Evolutionary conservation across 2,797 vertebrate genomes (phyloP).

Genomic region (Ctenosaura bakeri): DNA sequence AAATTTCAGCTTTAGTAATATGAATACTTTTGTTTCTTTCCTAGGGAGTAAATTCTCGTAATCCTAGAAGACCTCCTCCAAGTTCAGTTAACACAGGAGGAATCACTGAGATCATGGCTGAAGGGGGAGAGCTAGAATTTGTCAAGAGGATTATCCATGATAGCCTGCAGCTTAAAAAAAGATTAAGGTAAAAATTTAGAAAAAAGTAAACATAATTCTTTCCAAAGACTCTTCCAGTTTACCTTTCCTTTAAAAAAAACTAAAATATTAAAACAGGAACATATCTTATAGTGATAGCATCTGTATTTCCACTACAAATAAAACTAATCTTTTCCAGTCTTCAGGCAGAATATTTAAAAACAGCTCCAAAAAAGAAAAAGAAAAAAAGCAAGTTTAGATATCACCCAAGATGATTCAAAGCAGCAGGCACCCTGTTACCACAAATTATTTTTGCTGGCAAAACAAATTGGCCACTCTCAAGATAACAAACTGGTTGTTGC

Average conservation of each 20-base stretch:
- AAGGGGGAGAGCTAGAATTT: constrained; percentile 98
- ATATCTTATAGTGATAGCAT: not conserved
- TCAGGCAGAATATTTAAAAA: not conserved
- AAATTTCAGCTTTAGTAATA: not conserved
- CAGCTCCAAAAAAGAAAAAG: too few species aligned
- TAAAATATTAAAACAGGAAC: not conserved
- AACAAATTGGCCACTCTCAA: not conserved
- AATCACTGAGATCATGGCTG: constrained; percentile 99
- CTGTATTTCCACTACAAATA: not conserved
- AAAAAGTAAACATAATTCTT: not conserved
- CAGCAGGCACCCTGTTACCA: not conserved
- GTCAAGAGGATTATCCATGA: constrained; percentile 99
- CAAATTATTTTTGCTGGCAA: too few species aligned
- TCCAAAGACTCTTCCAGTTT: not conserved
- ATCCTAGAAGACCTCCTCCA: constrained; percentile 93
- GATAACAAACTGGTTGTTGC: not conserved
- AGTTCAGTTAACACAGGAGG: constrained; percentile 98
- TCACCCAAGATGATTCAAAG: not conserved
- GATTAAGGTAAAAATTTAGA: constrained; percentile 84
- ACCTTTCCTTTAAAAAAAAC: not conserved
- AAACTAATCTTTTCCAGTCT: not conserved
- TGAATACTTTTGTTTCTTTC: constrained; percentile 29
- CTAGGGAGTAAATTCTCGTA: constrained; percentile 97
- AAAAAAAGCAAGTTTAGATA: not conserved
- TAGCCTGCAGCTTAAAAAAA: constrained; percentile 95